Evolutionary conservation across 2,888 invertebrate species (phyloP).

Genomic region (Bembecia ichneumoniformis): DNA sequence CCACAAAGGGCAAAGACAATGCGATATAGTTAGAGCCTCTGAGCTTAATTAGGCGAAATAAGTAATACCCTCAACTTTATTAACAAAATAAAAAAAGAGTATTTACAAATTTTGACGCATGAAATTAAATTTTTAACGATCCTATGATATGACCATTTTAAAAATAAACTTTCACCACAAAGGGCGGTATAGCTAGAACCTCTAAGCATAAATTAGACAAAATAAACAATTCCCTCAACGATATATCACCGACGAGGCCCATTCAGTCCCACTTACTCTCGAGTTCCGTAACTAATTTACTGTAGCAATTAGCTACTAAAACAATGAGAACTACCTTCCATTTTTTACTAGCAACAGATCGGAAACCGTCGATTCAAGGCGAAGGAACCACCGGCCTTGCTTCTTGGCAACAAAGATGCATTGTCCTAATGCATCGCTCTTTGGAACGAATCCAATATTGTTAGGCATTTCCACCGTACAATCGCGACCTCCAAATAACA

Average conservation of each 20-base stretch:
- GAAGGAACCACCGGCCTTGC: constrained; percentile 42
- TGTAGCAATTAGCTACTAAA: neutral
- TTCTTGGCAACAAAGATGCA: constrained; percentile 59
- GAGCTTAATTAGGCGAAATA: no score
- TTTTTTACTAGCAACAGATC: constrained; percentile 1
- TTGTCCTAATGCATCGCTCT: constrained; percentile 48
- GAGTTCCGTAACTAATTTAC: neutral
- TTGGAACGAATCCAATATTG: constrained; percentile 71
- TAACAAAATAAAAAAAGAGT: no score
- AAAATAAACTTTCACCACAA: no score
- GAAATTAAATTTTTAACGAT: no score
- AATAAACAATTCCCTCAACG: neutral
- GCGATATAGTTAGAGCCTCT: no score
- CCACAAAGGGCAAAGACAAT: no score
- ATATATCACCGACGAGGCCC: neutral
- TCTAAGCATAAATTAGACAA: neutral
- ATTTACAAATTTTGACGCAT: no score
- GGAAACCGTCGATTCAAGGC: constrained; percentile 32
- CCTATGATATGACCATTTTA: no score
- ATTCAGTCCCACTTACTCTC: neutral
- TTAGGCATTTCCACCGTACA: constrained; percentile 36
- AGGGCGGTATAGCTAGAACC: no score
- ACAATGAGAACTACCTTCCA: constrained; percentile 2
- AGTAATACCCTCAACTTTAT: no score
- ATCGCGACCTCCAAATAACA: constrained; percentile 65